These are phyloP conservation scores for Acipenser oxyrinchus DNA, from an alignment of 2,797 vertebrate genomes.

Conservation along the genomic window DNA sequence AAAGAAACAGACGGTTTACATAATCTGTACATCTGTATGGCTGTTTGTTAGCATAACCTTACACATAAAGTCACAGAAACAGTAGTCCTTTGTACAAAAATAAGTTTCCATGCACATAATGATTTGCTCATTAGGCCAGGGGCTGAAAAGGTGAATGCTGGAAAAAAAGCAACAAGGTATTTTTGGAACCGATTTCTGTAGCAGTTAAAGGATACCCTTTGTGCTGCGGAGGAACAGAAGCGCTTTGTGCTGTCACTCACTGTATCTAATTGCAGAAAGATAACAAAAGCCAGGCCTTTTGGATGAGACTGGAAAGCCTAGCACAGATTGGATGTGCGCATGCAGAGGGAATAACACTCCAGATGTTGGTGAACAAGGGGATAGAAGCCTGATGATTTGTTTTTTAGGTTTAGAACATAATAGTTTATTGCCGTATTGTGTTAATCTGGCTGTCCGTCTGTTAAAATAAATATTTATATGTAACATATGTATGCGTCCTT, in stretches of 20 bases:
- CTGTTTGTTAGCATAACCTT: neutral
- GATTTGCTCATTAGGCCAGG: neutral
- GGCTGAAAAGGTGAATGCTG: neutral
- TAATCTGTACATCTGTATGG: neutral
- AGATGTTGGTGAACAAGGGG: neutral
- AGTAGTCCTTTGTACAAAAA: neutral
- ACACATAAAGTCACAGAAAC: neutral
- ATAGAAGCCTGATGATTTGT: too few relatives aligned
- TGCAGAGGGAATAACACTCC: neutral
- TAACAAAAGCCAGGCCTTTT: neutral
- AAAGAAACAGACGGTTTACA: neutral
- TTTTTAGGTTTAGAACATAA: too few relatives aligned
- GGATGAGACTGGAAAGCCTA: neutral
- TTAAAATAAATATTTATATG: too few relatives aligned
- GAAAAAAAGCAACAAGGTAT: neutral
- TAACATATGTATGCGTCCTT: too few relatives aligned
- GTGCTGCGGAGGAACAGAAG: neutral
- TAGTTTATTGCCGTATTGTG: too few relatives aligned
- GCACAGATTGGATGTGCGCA: neutral
- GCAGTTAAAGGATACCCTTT: neutral
- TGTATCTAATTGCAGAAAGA: neutral
- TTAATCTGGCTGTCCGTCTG: too few relatives aligned
- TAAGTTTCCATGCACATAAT: neutral
- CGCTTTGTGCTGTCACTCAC: neutral
- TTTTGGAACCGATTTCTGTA: neutral